Evolutionary conservation across 2,797 vertebrate species (phyloP).

Genomic region (Trachops cirrhosus): DNA sequence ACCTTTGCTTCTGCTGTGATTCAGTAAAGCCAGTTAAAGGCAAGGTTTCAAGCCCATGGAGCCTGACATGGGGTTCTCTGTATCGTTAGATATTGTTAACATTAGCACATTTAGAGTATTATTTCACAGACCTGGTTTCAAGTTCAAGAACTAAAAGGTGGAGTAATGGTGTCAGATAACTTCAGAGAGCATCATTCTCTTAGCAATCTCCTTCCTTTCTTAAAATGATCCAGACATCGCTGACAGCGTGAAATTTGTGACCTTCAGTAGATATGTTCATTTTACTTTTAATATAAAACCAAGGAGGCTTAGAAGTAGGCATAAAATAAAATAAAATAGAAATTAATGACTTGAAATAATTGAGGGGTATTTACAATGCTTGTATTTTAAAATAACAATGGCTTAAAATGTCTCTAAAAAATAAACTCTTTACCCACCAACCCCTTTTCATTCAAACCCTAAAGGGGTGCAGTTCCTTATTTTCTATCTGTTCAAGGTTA

Average conservation of each 20-base stretch:
- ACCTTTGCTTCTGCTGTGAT: not conserved
- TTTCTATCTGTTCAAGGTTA: not conserved
- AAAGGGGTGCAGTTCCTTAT: not conserved
- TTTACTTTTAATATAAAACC: constrained; percentile 47
- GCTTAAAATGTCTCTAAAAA: not conserved
- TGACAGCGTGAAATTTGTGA: constrained; percentile 65
- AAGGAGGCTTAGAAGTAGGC: not conserved
- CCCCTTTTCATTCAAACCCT: not conserved
- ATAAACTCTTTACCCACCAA: not conserved
- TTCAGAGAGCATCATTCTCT: constrained; percentile 50
- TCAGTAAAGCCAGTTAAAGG: not conserved
- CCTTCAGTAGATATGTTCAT: not conserved
- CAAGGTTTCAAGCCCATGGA: not conserved
- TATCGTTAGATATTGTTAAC: constrained; percentile 15
- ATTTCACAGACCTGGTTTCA: constrained; percentile 64
- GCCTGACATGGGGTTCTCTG: not conserved
- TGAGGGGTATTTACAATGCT: not conserved
- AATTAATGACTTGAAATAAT: constrained; percentile 19
- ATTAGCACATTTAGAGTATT: constrained; percentile 38
- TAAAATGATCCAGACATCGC: constrained; percentile 55
- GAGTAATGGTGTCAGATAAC: constrained; percentile 44
- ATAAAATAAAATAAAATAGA: not conserved
- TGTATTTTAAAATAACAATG: not conserved
- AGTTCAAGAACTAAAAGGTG: constrained; percentile 54
- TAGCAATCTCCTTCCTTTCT: constrained; percentile 64